A percentile compares a stretch with the other conserved stretches of the same genome.
These are phyloP conservation scores for Misgurnus mizolepis DNA, from an alignment of 2,113 vertebrate genomes.

Conservation along the genomic window DNA sequence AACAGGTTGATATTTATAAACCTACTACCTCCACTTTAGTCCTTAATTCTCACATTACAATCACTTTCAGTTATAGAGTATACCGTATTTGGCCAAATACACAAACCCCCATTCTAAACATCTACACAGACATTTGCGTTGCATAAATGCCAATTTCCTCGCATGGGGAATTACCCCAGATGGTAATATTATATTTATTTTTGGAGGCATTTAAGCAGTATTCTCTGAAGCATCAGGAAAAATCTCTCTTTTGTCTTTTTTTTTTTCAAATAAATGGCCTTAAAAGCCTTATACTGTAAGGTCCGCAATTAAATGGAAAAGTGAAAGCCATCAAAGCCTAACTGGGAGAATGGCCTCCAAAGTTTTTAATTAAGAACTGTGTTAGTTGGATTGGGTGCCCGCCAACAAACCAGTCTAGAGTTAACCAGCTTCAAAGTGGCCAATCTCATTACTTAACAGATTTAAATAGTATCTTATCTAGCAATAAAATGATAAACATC, in stretches of 20 bases:
- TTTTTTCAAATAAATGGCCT: slow-evolving; percentile 43
- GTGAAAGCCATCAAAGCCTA: slow-evolving; percentile 62
- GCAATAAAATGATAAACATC: slow-evolving; percentile 12
- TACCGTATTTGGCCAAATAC: neutral
- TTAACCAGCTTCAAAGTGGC: slow-evolving; percentile 51
- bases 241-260: slow-evolving; percentile 43
- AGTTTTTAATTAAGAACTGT: slow-evolving; percentile 69
- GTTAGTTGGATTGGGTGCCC: slow-evolving; percentile 66
- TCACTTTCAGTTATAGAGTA: neutral
- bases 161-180: slow-evolving; percentile 39
- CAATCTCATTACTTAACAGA: slow-evolving; percentile 16
- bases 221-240: slow-evolving; percentile 35
- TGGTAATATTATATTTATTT: slow-evolving; percentile 39
- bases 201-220: slow-evolving; percentile 9
- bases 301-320: slow-evolving; percentile 57
- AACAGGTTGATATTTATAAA: slow-evolving; percentile 15
- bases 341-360: slow-evolving; percentile 68
- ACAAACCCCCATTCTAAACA: slow-evolving; percentile 31
- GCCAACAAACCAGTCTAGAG: slow-evolving; percentile 62
- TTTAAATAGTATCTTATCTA: slow-evolving; percentile 5
- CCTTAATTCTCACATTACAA: slow-evolving; percentile 6
- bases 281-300: slow-evolving; percentile 45
- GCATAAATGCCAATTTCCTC: slow-evolving; percentile 43
- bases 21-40: neutral
- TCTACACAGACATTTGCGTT: slow-evolving; percentile 18